These are phyloP conservation scores for Micropoecilia bifurca DNA, from an alignment of 2,797 vertebrate genomes.

Conservation along the genomic window DNA sequence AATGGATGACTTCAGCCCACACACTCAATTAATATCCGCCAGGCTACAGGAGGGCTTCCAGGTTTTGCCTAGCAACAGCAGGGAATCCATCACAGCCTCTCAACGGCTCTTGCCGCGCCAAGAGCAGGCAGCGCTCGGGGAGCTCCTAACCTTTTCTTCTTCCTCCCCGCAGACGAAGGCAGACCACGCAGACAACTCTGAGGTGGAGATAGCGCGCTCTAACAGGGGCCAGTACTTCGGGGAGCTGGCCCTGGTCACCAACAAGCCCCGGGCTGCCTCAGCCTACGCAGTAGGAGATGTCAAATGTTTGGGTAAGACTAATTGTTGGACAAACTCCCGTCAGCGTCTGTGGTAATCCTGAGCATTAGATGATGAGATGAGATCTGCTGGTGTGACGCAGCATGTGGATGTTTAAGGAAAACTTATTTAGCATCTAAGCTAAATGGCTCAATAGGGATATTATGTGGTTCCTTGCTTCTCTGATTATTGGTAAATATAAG, in stretches of 20 bases:
- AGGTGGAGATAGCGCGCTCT: slow-evolving; percentile 95
- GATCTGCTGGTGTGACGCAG: not conserved
- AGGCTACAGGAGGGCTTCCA: slow-evolving; percentile 26
- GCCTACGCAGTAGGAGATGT: slow-evolving; percentile 92
- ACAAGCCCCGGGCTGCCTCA: slow-evolving; percentile 97
- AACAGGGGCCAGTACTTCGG: slow-evolving; percentile 97
- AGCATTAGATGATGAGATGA: not conserved
- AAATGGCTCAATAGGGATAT: not conserved
- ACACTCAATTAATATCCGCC: slow-evolving; percentile 28
- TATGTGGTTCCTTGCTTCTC: not conserved
- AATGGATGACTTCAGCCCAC: slow-evolving; percentile 43
- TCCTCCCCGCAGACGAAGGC: slow-evolving; percentile 86
- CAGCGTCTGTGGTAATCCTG: not conserved
- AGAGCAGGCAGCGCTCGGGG: slow-evolving; percentile 9
- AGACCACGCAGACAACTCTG: slow-evolving; percentile 89
- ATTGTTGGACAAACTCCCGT: slow-evolving; percentile 4
- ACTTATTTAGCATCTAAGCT: not conserved
- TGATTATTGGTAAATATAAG: not conserved
- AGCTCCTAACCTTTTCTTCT: slow-evolving; percentile 49
- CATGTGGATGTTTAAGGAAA: not conserved
- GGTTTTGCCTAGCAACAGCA: slow-evolving; percentile 62
- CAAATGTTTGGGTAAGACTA: slow-evolving; percentile 93
- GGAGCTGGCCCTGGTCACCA: slow-evolving; percentile 97
- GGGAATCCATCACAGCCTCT: slow-evolving; percentile 30
- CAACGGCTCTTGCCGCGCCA: slow-evolving; percentile 21